Base-by-base conservation (phyloP, 2,113 vertebrate species). In the Aix galericulata region DNA sequence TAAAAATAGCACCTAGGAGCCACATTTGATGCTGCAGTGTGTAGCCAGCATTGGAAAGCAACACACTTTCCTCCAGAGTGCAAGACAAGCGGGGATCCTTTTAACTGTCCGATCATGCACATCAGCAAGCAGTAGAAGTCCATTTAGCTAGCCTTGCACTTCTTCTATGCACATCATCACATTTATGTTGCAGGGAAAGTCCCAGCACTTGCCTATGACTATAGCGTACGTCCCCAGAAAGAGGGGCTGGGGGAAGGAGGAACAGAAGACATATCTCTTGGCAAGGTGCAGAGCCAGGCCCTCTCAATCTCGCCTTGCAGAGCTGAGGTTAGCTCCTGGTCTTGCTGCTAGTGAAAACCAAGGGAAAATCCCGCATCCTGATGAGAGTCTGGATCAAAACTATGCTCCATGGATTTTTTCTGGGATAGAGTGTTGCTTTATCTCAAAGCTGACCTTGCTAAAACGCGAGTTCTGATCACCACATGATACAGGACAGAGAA, bases 171-270 rank as follows among this genome's bases (percentile, higher is more conserved):
- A 73, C 44, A 38, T 31, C 42, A 38, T 31, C 53, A 87, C 66
- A 46, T 78, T 52, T 29, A 11, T 7, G 46, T 6, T 27, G 75
- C 53, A 85, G 31, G 32, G 13, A 29, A 18, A 72, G 69, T n/a
- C 56, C 42, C 69, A 55, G 32, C 53, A 46, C 18, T 38, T 63
- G 36, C 77, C 52, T 78, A 12, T 44, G 40, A 69, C 53, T 46
- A 66, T 21, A 82, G 69, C 26, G 12, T 12, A 68, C 1, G 3
- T 2, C 7, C 68, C 27, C 48, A 27, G 46, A 81, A 81, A 77
- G 6, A 36, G 13, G 1, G n/a, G 9, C 3, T 11, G 48, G 71
- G 8, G 13, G n/a, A 87, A 27, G 23, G 58, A 1, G 1, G 14
- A 48, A 50, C 21, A 90, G 8, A n/a, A 1, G 11, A 73, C 3